Evolutionary conservation across 64 coral and sea anemone species (phyloP).

Genomic region (Acropora yongei): DNA sequence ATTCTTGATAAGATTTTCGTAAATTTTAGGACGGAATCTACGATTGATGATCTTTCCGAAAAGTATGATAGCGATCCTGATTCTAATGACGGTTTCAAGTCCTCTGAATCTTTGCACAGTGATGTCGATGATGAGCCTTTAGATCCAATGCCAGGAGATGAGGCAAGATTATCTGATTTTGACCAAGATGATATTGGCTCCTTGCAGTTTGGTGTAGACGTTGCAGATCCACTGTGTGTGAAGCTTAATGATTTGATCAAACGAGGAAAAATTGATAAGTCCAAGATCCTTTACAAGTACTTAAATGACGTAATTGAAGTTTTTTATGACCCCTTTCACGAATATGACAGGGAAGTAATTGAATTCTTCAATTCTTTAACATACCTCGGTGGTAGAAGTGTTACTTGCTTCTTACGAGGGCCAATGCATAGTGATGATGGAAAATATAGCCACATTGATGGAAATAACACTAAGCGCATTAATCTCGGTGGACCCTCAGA

Average conservation of each 20-base stretch:
- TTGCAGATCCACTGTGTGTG: constrained; percentile 50
- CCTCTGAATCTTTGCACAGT: too few species aligned
- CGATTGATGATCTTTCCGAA: too few species aligned
- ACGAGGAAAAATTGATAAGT: constrained; percentile 50
- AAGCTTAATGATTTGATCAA: constrained; percentile 55
- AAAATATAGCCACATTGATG: constrained; percentile 40
- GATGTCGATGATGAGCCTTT: background rate
- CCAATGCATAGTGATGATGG: constrained; percentile 52
- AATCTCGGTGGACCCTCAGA: constrained; percentile 72
- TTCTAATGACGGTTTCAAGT: too few species aligned
- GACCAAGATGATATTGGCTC: constrained; percentile 39
- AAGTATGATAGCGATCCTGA: too few species aligned
- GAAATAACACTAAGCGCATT: constrained; percentile 38
- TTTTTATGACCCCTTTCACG: constrained; percentile 36
- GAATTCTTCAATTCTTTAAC: constrained; percentile 62
- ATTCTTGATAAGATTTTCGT: too few species aligned
- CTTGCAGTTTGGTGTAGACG: constrained; percentile 35
- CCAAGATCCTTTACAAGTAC: constrained; percentile 54
- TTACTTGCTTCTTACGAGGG: constrained; percentile 57
- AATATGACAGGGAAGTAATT: constrained; percentile 56
- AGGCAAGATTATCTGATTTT: background rate
- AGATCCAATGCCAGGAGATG: too few species aligned
- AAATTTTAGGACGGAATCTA: too few species aligned
- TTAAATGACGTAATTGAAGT: constrained; percentile 52
- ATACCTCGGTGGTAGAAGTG: constrained; percentile 53